Evolutionary conservation across 2,113 vertebrate genomes (phyloP), one percentile per base, ranked within the genome.

Genomic region (Oryctolagus cuniculus): DNA sequence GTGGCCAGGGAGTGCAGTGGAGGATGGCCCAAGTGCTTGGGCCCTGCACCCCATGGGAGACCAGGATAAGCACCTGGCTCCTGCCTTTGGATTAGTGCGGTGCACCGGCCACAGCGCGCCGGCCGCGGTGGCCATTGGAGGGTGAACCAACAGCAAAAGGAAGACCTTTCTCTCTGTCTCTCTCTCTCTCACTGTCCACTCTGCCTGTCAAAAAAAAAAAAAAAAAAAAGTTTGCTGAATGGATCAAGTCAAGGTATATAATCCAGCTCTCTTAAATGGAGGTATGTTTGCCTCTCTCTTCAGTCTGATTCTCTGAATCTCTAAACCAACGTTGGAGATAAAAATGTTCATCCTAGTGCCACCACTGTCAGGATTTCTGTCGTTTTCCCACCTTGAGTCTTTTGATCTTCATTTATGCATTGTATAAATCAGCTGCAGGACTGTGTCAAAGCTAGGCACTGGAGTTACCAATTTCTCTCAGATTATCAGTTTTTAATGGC

Each of bases 401-500:
- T 95, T 92, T 85, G 55, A 61, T 58, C 29, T 82, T 86, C 24
- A 16, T 95, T 87, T 94, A 78, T 67, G 94, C 61, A 34, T 89
- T 53, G 25, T 58, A 16, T 29, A 36, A 36, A 63, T 91, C 91
- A 91, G 0, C 61, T 73, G 25, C 17, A 12, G 49, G 29, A 49
- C n/a, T 87, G 6, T 89, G 9, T 89, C 70, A 2, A 66, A 4
- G 2, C 4, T 34, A 7, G 15, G 24, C 34, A 5, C 31, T 31
- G 29, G 74, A 63, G 31, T 93, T 69, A 69, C 22, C 15, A 66
- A 0, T 61, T 86, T 72, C 53, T 92, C 24, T 90, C 36, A 83
- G 51, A 25, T 3, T 93, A 10, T 85, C 34, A 84, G 6, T 83
- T 91, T 80, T 82, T 72, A 29, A n/a, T 36, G 22, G 17, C 29